Percentiles rank a stretch among this genome's conserved stretches.
These are phyloP conservation scores for Trochalopteron elliotii DNA, from an alignment of 2,113 vertebrate species.

Conservation along the genomic window DNA sequence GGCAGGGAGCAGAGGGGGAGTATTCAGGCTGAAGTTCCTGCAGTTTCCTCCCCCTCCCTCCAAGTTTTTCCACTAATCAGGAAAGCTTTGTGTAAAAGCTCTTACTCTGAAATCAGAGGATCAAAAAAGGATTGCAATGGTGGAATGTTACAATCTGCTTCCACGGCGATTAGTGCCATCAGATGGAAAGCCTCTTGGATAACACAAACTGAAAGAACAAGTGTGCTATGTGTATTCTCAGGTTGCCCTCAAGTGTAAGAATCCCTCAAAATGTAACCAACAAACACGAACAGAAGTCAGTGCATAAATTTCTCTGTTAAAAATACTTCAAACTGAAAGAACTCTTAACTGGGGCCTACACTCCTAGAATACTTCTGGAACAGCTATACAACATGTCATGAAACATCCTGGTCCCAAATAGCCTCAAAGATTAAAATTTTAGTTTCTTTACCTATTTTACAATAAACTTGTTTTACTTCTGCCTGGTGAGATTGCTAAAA, in stretches of 20 bases:
- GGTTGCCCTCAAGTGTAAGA: conserved; percentile 55
- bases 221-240: conserved; percentile 43
- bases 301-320: conserved; percentile 54
- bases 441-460: conserved; percentile 23
- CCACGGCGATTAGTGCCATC: conserved; percentile 46
- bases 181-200: conserved; percentile 59
- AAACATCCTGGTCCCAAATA: conserved; percentile 55
- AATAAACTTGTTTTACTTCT: conserved; percentile 23
- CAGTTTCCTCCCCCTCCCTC: neutral
- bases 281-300: conserved; percentile 34
- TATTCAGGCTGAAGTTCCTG: neutral
- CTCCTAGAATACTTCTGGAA: conserved; percentile 30
- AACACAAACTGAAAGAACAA: conserved; percentile 65
- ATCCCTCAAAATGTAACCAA: conserved; percentile 35
- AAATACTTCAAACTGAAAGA: conserved; percentile 12
- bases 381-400: neutral
- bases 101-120: conserved; percentile 60
- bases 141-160: conserved; percentile 68
- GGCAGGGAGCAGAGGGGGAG: neutral
- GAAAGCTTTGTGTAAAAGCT: conserved; percentile 64
- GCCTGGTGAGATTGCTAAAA: conserved; percentile 36
- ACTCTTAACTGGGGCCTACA: neutral
- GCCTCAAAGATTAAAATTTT: conserved; percentile 21
- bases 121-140: conserved; percentile 56
- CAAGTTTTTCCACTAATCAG: conserved; percentile 53